These are phyloP conservation scores for Scotopteryx bipunctaria DNA, from an alignment of 2,888 invertebrate genomes.

Conservation along the genomic window DNA sequence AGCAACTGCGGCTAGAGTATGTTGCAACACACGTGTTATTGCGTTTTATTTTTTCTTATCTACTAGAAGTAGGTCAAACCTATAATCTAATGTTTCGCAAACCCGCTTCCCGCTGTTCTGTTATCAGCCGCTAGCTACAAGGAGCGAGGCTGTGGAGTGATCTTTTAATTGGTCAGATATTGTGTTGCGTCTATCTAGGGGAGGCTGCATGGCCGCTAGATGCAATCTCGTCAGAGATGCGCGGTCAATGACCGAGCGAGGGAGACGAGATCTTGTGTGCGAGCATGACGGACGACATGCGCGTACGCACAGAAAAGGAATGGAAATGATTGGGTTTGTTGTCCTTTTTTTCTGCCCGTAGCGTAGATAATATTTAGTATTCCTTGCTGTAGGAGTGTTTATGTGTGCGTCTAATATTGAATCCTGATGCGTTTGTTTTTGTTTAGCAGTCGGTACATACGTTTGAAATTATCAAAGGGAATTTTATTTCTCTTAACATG, in stretches of 20 bases:
- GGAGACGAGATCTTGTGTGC: conserved; percentile 57
- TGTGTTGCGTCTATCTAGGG: conserved; percentile 72
- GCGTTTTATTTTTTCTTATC: conserved; percentile 70
- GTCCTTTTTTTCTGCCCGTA: conserved; percentile 55
- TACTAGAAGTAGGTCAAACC: conserved; percentile 61
- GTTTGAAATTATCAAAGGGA: conserved; percentile 55
- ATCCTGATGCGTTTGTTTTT: conserved; percentile 61
- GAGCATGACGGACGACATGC: conserved; percentile 67
- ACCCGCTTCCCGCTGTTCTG: conserved; percentile 29
- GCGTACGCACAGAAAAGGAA: conserved; percentile 82
- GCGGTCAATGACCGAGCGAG: conserved; percentile 76
- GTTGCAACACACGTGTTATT: conserved; percentile 45
- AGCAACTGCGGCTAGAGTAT: conserved; percentile 42
- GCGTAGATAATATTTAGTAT: conserved; percentile 38
- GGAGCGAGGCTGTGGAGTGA: conserved; percentile 51
- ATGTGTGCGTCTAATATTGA: conserved; percentile 63
- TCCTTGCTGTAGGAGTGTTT: conserved; percentile 33
- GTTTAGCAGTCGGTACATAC: conserved; percentile 53
- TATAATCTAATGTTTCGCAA: conserved; percentile 62
- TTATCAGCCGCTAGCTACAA: conserved; percentile 34
- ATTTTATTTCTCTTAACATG: conserved; percentile 43
- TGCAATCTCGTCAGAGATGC: conserved; percentile 81
- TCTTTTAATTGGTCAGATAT: conserved; percentile 77
- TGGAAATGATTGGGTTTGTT: conserved; percentile 78
- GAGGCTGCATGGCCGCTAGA: conserved; percentile 80